Conservation (phyloP, 1,140 invertebrate genomes). For the Augochlora pura region DNA sequence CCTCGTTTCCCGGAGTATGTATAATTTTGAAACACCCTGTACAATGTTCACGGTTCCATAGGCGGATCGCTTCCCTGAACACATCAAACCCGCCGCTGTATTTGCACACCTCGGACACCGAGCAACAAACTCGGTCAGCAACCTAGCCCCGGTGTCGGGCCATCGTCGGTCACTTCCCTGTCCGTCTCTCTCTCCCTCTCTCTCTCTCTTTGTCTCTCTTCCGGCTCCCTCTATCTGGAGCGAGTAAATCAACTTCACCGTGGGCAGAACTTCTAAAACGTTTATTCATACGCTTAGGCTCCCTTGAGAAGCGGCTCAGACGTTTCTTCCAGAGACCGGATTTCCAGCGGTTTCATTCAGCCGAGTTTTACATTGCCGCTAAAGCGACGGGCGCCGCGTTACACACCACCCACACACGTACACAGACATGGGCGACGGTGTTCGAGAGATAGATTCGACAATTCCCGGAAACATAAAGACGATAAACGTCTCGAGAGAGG, state of each 20-base stretch:
- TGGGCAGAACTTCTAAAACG: conserved; percentile 22
- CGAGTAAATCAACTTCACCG: conserved; percentile 27
- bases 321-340: conserved; percentile 11
- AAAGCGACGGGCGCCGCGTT: background rate
- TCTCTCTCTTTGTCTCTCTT: background rate
- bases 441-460: too few species aligned
- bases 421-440: too few species aligned
- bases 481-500: too few species aligned
- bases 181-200: background rate
- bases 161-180: conserved; percentile 42
- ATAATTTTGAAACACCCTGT: too few species aligned
- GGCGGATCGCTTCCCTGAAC: conserved; percentile 39
- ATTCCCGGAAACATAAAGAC: too few species aligned
- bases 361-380: background rate
- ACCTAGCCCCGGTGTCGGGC: conserved; percentile 33
- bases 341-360: background rate
- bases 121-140: conserved; percentile 53
- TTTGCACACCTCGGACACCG: conserved; percentile 38
- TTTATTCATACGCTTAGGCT: conserved; percentile 22
- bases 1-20: too few species aligned
- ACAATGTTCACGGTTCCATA: conserved; percentile 21
- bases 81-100: conserved; percentile 38
- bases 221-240: background rate
- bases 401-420: too few species aligned
- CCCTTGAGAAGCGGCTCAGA: background rate